Base-by-base conservation (phyloP, 2,113 vertebrate genomes). In the Pristiophorus japonicus region DNA sequence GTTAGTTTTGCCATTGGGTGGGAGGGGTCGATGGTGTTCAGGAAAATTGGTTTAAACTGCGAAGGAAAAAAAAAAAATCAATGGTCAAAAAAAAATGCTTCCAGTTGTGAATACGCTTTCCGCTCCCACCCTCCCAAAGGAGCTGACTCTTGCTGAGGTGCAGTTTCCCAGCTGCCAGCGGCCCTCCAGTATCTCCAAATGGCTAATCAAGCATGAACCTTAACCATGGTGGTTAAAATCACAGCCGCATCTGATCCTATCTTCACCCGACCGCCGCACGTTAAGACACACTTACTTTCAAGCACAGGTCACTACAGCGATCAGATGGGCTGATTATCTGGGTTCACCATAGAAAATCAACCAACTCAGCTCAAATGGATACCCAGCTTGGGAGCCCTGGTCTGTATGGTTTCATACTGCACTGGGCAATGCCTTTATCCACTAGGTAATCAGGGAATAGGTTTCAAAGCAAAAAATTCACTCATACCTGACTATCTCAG, bases 41-140 rank as follows among this genome's bases (percentile, higher is more conserved):
- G 98, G 96, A 99, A 99, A 96, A 99, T 99, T 62, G 99, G 99
- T 96, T 99, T 99, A 97, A 99, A 99, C 99, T 99, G 95, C 42
- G 95, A 18, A 84, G 95, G 70, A 66, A 95, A 94, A 96, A 95
- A 95, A 94, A 70, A 3, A 90, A 38, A 18, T 91, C 84, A 63
- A 14, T 63, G 3, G 18, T 20, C 62, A 63, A n/a, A 90, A 75
- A 90, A 75, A 90, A 55, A 34, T 34, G 78, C 16, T 81, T 20
- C 78, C 20, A 2, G 70, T 30, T 34, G 70, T 34, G 30, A 73
- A 73, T 73, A 7, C 27, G 24, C 6, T 30, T 30, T 8, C 67
- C 67, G 3, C 27, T 70, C 3, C 59, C 59, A 4, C 59, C 59
- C 16, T 18, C 14, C 18, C 38, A 45, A 27, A 87, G 22, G 7